Percentiles rank a stretch among this genome's conserved stretches.
phyloP scores from a whole-genome alignment of 2,888 invertebrate species.

The Abrostola tripartita region DNA sequence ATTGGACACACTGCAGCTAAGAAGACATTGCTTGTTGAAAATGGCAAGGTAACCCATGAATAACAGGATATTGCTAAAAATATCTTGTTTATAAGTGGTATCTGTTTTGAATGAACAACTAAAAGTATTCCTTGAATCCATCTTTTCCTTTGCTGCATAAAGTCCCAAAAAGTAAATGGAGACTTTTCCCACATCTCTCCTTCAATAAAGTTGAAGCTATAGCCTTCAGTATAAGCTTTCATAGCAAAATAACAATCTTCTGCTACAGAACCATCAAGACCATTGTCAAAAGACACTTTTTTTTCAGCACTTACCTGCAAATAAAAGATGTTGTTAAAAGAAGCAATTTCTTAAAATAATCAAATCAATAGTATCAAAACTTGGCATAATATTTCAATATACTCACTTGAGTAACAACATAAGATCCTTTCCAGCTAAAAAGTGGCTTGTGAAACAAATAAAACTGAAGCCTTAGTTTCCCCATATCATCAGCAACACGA shows the following conservation, averaged over 20 bases:
- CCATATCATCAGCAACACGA: conserved; percentile 99
- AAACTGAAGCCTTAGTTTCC: conserved; percentile 97
- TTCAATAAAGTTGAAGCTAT: conserved; percentile 97
- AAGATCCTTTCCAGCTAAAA: conserved; percentile 99
- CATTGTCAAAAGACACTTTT: conserved; percentile 98
- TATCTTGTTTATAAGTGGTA: conserved; percentile 93
- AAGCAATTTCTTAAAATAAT: too few relatives aligned
- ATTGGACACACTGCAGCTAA: conserved; percentile 96
- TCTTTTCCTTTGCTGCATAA: conserved; percentile 98
- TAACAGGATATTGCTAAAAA: conserved; percentile 96
- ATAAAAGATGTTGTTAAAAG: conserved; percentile 14
- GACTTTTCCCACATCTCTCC: conserved; percentile 99
- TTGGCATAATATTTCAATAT: conserved; percentile 5
- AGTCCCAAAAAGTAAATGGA: conserved; percentile 98
- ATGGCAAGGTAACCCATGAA: conserved; percentile 98
- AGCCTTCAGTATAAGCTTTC: conserved; percentile 97
- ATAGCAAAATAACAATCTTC: conserved; percentile 99
- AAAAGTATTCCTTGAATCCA: conserved; percentile 98
- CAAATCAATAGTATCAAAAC: not conserved
- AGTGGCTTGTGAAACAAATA: conserved; percentile 97
- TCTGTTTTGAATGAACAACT: conserved; percentile 95
- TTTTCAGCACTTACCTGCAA: conserved; percentile 96
- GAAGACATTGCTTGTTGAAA: conserved; percentile 96
- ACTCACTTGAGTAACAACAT: conserved; percentile 97
- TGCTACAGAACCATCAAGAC: conserved; percentile 98